These are phyloP conservation scores for Globicephala melas DNA, from an alignment of 2,113 vertebrate species.

Conservation along the genomic window DNA sequence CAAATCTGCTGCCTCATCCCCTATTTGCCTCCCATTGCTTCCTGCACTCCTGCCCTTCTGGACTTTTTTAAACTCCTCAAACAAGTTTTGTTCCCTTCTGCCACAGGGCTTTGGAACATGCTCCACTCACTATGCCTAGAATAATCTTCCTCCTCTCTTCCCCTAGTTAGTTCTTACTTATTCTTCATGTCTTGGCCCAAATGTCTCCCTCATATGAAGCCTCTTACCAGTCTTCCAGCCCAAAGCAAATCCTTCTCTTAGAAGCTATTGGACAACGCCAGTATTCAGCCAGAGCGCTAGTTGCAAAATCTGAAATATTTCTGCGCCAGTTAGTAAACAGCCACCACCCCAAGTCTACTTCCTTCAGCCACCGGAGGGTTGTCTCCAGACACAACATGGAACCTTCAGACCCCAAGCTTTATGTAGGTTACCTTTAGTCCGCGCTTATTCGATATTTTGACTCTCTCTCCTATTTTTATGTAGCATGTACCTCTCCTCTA, in stretches of 20 bases:
- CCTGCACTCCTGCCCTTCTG: neutral
- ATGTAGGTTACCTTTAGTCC: neutral
- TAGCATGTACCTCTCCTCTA: neutral
- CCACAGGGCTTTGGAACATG: neutral
- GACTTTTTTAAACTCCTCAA: neutral
- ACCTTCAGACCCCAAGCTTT: neutral
- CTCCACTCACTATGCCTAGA: neutral
- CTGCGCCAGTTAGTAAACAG: neutral
- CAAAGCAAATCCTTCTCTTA: neutral
- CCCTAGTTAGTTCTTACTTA: neutral
- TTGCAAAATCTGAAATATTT: conserved; percentile 21
- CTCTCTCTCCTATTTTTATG: neutral
- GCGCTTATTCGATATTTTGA: neutral
- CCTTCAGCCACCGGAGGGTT: neutral
- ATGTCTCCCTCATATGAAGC: neutral
- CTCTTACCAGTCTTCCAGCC: neutral
- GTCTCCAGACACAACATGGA: neutral
- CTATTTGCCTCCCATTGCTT: neutral
- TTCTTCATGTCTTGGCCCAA: neutral
- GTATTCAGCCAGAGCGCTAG: neutral
- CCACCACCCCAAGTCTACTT: neutral
- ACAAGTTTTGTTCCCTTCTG: neutral
- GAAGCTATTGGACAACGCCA: neutral
- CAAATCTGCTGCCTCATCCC: neutral
- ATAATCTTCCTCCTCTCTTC: neutral